Conservation (phyloP, 2,888 invertebrate genomes). For the Pyrrhosoma nymphula region DNA sequence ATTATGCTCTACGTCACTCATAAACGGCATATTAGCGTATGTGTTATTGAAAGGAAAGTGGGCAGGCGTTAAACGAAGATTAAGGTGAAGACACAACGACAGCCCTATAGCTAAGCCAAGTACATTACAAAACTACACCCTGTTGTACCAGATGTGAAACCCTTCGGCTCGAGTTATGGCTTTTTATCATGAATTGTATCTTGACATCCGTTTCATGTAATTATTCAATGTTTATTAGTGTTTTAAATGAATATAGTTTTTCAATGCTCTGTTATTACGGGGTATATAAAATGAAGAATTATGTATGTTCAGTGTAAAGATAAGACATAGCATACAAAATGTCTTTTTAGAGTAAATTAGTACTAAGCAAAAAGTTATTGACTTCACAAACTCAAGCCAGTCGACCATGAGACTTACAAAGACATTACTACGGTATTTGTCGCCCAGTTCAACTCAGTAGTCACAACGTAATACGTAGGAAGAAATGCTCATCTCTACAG, state of each 20-base stretch:
- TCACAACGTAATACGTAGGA: not conserved
- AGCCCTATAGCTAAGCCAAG: constrained; percentile 3
- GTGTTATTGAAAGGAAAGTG: not conserved
- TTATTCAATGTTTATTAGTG: not conserved
- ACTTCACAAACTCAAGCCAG: not conserved
- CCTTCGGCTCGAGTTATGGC: not conserved
- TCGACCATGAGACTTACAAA: not conserved
- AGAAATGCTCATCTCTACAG: constrained; percentile 4
- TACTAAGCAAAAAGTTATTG: not conserved
- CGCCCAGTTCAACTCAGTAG: not conserved
- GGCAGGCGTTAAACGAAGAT: not conserved
- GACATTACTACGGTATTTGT: not conserved
- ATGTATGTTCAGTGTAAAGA: not conserved
- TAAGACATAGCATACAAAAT: not conserved
- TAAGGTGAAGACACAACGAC: not conserved
- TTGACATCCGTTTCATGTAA: not conserved
- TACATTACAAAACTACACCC: constrained; percentile 44
- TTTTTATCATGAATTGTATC: not conserved
- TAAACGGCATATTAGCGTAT: constrained; percentile 28
- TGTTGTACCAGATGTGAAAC: constrained; percentile 14
- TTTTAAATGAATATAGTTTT: not conserved
- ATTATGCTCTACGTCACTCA: constrained; percentile 3
- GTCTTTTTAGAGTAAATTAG: not conserved
- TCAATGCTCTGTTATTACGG: not conserved
- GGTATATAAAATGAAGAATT: not conserved